Evolutionary conservation across 2,888 invertebrate genomes (phyloP).

Genomic region (Eupithecia tripunctaria): DNA sequence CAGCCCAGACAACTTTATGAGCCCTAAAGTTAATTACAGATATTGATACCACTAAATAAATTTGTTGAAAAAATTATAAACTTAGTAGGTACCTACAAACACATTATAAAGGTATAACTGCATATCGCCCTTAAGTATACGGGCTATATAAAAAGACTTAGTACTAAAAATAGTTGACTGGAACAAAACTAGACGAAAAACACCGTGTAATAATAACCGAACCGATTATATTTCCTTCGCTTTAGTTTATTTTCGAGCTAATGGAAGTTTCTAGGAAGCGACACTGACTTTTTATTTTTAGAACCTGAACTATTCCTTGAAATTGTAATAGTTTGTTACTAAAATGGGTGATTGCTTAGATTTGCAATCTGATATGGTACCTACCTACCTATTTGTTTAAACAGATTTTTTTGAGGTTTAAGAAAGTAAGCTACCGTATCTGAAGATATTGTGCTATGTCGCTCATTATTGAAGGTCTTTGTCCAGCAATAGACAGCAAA

Average conservation of each 20-base stretch:
- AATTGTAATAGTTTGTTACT: not conserved
- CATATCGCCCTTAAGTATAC: too few species aligned
- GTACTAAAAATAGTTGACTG: too few species aligned
- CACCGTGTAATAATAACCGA: conserved; percentile 6
- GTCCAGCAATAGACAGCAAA: too few species aligned
- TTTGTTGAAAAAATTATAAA: too few species aligned
- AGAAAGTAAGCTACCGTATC: too few species aligned
- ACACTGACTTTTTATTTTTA: conserved; percentile 8
- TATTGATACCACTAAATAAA: too few species aligned
- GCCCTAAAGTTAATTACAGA: too few species aligned
- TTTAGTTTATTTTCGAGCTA: conserved; percentile 20
- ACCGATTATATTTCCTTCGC: conserved; percentile 18
- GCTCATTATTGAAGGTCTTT: too few species aligned
- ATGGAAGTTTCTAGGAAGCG: conserved; percentile 25
- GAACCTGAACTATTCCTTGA: not conserved
- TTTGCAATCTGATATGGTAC: not conserved
- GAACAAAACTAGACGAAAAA: not conserved
- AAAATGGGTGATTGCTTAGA: not conserved
- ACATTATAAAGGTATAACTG: too few species aligned
- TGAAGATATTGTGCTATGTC: not conserved
- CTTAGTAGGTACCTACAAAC: too few species aligned
- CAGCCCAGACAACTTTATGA: too few species aligned
- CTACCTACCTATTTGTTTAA: not conserved
- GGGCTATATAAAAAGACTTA: too few species aligned
- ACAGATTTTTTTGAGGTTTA: not conserved